These are phyloP conservation scores for Xerus rutilus DNA, from an alignment of 2,797 vertebrate genomes.

Conservation along the genomic window DNA sequence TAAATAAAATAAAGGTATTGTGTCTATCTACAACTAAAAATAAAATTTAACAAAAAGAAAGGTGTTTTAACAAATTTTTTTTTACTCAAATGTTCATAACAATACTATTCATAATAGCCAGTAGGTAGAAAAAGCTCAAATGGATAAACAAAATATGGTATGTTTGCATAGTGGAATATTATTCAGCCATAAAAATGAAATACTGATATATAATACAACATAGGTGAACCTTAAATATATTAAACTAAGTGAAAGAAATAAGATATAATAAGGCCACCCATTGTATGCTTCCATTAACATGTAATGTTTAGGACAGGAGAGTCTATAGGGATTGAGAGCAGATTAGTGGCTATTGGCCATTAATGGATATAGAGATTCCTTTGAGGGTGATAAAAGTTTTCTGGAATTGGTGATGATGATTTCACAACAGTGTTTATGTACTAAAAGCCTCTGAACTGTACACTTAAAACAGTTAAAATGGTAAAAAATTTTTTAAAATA, in stretches of 20 bases:
- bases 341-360: neutral
- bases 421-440: neutral
- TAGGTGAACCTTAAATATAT: neutral
- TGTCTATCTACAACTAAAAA: no score
- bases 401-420: neutral
- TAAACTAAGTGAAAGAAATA: neutral
- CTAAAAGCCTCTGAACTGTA: neutral
- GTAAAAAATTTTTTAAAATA: no score
- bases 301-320: neutral
- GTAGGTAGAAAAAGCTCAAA: neutral
- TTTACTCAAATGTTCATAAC: neutral
- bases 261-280: neutral
- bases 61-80: no score
- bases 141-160: neutral
- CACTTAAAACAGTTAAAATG: neutral
- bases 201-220: neutral
- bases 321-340: neutral
- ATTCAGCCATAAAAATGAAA: slow-evolving; percentile 22
- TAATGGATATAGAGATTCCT: slow-evolving; percentile 17
- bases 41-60: no score
- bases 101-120: neutral
- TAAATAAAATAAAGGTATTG: no score
- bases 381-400: slow-evolving; percentile 46
- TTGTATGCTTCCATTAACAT: neutral
- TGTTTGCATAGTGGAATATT: neutral